phyloP scores from a whole-genome alignment of 1,140 invertebrate species.

The Drosophila nigromelanica region DNA sequence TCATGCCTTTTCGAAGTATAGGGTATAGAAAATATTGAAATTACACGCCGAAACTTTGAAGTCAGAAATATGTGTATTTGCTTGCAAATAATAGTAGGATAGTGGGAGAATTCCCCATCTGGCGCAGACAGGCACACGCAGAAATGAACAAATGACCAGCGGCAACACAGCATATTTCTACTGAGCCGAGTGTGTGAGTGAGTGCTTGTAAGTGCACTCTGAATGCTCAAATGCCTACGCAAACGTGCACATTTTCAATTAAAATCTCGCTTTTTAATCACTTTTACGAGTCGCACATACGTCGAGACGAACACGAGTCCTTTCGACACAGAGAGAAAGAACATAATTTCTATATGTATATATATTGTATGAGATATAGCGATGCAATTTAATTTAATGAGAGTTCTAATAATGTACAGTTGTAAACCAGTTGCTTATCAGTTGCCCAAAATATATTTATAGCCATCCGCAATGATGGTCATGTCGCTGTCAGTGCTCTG shows the following conservation, averaged over 20 bases:
- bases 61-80: slow-evolving; percentile 40
- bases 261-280: slow-evolving; percentile 77
- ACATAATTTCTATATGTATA: too few species aligned
- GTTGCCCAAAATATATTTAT: slow-evolving; percentile 24
- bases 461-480: slow-evolving; percentile 53
- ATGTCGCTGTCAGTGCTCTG: slow-evolving; percentile 58
- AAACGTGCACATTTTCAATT: slow-evolving; percentile 74
- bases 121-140: slow-evolving; percentile 16
- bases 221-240: slow-evolving; percentile 65
- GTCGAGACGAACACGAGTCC: background rate
- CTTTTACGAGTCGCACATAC: slow-evolving; percentile 66
- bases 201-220: slow-evolving; percentile 6
- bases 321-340: too few species aligned
- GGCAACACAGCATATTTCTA: slow-evolving; percentile 24
- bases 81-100: slow-evolving; percentile 2
- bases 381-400: slow-evolving; percentile 54
- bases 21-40: slow-evolving; percentile 55
- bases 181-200: slow-evolving; percentile 17
- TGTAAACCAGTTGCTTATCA: background rate
- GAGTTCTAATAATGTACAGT: background rate
- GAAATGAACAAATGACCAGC: slow-evolving; percentile 46
- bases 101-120: slow-evolving; percentile 5
- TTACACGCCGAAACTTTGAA: slow-evolving; percentile 36
- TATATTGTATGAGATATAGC: slow-evolving; percentile 25
- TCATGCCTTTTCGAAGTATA: background rate